Base-by-base conservation (phyloP, 2,113 vertebrate species). In the Oxyura jamaicensis region DNA sequence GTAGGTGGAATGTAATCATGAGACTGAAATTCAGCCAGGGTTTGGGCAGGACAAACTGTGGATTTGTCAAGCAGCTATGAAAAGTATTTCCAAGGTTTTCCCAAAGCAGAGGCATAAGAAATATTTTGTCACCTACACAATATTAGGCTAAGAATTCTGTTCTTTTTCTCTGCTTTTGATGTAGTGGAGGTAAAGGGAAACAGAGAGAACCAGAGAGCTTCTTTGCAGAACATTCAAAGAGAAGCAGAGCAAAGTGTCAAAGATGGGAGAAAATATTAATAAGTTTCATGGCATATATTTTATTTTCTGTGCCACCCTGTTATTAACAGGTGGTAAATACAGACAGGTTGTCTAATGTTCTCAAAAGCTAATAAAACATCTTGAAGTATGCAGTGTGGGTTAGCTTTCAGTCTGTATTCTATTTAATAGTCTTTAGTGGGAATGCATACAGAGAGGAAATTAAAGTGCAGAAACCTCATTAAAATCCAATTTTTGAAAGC, bases 401-500 rank as follows among this genome's bases (percentile, higher is more conserved):
- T 83, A 67, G 53, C 88, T 74, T 90, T 68, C 31, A 67, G 92
- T 41, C 68, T 65, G 31, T 81, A n/a, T 77, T 96, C 89, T 92
- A 75, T 85, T 39, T 82, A 83, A 71, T 48, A 85, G 74, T 53
- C 60, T 78, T 73, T 74, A 83, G 63, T 88, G 86, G 69, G 72
- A 96, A 86, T 46, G 73, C 63, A 59, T 44, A 84, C 80, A n/a
- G n/a, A 97, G 76, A 96, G 71, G 67, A 95, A 97, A 78, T 95
- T 88, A 91, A 94, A 80, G 60, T 89, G 91, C 41, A 91, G 95
- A 97, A 97, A 89, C 35, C 90, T 96, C 97, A 96, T 95, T 92
- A 95, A 97, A 97, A 96, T 91, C 79, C 94, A 96, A 93, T 98
- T 97, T 98, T 96, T 84, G 84, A 79, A 97, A 91, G 86, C 94